A percentile compares a stretch with the other conserved stretches of the same genome.
Conservation (phyloP, 2,797 vertebrate genomes). For the Buceros bicornis region DNA sequence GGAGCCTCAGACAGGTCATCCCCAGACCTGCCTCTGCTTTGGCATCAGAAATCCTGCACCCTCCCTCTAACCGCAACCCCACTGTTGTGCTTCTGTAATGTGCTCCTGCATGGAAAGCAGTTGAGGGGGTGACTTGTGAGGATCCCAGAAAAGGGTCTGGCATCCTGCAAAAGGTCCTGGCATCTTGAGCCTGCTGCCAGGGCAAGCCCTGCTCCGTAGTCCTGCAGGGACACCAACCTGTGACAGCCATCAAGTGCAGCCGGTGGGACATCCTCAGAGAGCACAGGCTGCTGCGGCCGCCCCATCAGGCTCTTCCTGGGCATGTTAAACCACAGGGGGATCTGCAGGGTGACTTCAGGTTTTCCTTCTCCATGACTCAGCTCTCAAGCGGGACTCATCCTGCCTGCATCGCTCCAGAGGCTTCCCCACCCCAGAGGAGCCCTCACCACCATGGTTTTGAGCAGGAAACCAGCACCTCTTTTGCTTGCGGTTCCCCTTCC, state of each 20-base stretch:
- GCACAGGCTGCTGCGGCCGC: accelerated
- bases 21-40: neutral
- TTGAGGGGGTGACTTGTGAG: accelerated
- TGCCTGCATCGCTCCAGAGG: neutral
- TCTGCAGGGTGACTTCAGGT: neutral
- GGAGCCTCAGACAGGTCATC: neutral
- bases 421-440: neutral
- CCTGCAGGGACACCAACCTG: accelerated
- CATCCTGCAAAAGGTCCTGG: neutral
- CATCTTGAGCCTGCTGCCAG: accelerated
- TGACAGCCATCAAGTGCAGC: neutral
- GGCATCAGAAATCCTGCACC: neutral
- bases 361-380: conserved; percentile 23
- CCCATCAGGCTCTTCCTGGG: neutral
- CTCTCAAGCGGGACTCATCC: neutral
- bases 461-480: neutral
- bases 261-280: neutral
- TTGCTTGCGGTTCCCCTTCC: neutral
- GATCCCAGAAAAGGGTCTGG: neutral
- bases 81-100: accelerated
- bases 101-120: neutral
- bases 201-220: neutral
- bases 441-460: neutral
- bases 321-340: neutral
- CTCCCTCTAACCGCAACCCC: neutral